Conservation (phyloP, 2,113 vertebrate species). For the Stigmatopora nigra region DNA sequence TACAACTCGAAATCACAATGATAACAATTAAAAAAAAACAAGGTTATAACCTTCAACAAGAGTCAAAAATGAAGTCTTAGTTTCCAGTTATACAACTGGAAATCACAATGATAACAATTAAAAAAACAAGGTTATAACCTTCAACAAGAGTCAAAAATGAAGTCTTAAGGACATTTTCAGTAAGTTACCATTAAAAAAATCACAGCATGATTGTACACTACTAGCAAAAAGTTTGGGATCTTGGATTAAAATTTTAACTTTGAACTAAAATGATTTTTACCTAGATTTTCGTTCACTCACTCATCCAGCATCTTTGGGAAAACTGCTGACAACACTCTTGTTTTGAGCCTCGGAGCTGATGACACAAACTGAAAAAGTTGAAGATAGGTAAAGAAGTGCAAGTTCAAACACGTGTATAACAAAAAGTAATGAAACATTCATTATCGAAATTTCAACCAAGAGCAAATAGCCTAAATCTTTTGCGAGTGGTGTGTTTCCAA, state of each 20-base stretch:
- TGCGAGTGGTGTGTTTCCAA: background rate
- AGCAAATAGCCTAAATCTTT: background rate
- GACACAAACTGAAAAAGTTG: background rate
- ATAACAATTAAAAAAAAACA: constrained; percentile 17
- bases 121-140: constrained; percentile 54
- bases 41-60: constrained; percentile 54
- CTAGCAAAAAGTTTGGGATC: background rate
- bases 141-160: constrained; percentile 31
- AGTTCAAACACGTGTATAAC: background rate
- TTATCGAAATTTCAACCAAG: background rate
- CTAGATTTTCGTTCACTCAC: background rate
- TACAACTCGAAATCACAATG: constrained; percentile 20
- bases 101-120: constrained; percentile 21
- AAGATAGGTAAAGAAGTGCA: background rate
- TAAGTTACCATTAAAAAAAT: constrained; percentile 27
- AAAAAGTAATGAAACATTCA: background rate
- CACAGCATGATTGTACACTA: constrained; percentile 26
- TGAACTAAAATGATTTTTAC: background rate
- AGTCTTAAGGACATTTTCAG: constrained; percentile 31
- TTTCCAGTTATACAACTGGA: too few relatives aligned
- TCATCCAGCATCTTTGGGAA: background rate
- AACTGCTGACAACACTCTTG: background rate
- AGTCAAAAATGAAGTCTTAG: constrained; percentile 36
- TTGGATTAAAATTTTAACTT: background rate
- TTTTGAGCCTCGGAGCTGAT: too few relatives aligned